These are phyloP conservation scores for Hirtodrosophila duncani DNA, from an alignment of 2,888 invertebrate genomes.

Conservation along the genomic window DNA sequence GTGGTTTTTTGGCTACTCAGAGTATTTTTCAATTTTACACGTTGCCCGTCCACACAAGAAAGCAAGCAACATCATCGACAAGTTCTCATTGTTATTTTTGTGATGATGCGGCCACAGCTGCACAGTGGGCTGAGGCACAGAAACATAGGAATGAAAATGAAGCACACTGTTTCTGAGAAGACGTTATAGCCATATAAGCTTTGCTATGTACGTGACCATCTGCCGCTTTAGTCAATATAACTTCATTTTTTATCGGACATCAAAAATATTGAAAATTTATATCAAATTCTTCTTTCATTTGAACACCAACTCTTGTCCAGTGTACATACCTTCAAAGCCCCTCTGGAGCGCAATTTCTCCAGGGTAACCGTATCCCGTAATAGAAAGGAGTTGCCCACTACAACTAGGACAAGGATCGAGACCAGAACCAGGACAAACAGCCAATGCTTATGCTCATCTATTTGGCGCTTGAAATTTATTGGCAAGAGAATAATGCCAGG, in stretches of 20 bases:
- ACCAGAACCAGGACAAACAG: too few species aligned
- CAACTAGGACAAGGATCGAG: conserved; percentile 19
- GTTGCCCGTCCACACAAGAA: conserved; percentile 48
- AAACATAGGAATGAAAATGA: background rate
- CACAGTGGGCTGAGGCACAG: background rate
- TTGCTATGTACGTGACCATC: too few species aligned
- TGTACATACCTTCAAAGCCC: too few species aligned
- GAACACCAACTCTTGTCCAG: too few species aligned
- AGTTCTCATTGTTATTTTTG: conserved; percentile 55
- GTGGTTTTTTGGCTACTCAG: conserved; percentile 37
- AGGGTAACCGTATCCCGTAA: background rate
- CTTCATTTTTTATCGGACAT: too few species aligned
- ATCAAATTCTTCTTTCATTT: too few species aligned
- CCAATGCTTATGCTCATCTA: conserved; percentile 57
- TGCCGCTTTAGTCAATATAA: too few species aligned
- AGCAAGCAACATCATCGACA: conserved; percentile 28
- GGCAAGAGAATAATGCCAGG: conserved; percentile 71
- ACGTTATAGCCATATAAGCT: too few species aligned
- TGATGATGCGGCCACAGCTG: conserved; percentile 10
- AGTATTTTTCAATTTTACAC: conserved; percentile 73
- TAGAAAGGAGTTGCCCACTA: conserved; percentile 4
- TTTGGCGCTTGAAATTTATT: conserved; percentile 71
- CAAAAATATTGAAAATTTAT: too few species aligned
- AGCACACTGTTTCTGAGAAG: too few species aligned
- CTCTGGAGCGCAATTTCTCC: conserved; percentile 31